Evolutionary conservation across 2,888 invertebrate genomes (phyloP).

Genomic region (Ceratothoa steindachneri): DNA sequence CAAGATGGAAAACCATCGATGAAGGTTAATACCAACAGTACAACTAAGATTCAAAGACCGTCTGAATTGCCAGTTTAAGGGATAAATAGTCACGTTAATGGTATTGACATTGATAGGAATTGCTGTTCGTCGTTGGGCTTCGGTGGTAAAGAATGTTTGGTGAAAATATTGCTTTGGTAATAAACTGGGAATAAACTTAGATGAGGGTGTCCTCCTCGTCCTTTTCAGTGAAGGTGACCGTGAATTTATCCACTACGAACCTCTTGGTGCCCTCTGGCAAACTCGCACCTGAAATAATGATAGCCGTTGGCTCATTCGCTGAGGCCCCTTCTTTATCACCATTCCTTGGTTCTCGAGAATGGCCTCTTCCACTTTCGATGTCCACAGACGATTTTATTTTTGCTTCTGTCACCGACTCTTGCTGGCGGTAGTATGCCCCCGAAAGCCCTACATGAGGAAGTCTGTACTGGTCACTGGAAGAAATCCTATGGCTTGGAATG

Average conservation of each 20-base stretch:
- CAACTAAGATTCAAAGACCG: no score
- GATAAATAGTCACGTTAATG: no score
- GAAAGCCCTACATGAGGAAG: not conserved
- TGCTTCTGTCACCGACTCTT: not conserved
- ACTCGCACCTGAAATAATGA: not conserved
- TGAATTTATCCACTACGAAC: not conserved
- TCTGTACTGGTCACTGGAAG: not conserved
- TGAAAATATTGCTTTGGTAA: no score
- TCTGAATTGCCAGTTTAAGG: no score
- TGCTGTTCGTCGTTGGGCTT: no score
- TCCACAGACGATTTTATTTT: not conserved
- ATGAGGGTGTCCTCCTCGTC: not conserved
- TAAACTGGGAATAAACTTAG: not conserved
- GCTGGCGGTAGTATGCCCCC: not conserved
- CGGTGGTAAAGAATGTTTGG: no score
- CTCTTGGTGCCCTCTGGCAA: not conserved
- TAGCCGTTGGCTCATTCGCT: not conserved
- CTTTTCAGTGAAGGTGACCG: not conserved
- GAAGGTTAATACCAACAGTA: no score
- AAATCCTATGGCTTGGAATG: not conserved
- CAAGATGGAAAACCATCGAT: no score
- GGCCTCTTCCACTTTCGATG: not conserved
- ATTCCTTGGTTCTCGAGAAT: not conserved
- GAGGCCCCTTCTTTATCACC: not conserved
- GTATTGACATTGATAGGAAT: no score